Evolutionary conservation across 1,140 invertebrate species (phyloP).

Genomic region (Pinna nobilis): DNA sequence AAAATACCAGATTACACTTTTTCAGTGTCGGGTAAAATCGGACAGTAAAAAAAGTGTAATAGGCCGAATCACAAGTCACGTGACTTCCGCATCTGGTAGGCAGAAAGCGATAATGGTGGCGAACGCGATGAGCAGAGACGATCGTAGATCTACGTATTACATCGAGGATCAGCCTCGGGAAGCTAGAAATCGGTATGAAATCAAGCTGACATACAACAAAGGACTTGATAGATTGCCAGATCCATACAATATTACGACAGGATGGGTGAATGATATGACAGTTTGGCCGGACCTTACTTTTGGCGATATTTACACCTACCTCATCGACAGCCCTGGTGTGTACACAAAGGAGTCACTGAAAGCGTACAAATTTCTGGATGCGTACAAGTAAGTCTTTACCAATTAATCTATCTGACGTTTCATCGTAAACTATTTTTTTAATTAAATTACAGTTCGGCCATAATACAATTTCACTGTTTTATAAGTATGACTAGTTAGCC

Average conservation of each 20-base stretch:
- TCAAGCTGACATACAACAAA: constrained; percentile 11
- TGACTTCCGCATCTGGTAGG: too few relatives aligned
- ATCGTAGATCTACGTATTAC: not conserved
- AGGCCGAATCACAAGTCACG: too few relatives aligned
- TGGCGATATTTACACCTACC: constrained; percentile 17
- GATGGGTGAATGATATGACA: constrained; percentile 2
- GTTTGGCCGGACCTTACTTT: constrained; percentile 17
- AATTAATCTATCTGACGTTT: not conserved
- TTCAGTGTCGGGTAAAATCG: too few relatives aligned
- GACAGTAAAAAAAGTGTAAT: too few relatives aligned
- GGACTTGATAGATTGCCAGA: constrained; percentile 6
- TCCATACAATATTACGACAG: constrained; percentile 2
- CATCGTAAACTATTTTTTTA: not conserved
- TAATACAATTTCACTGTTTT: too few relatives aligned
- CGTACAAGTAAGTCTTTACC: constrained; percentile 16
- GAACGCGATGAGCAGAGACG: too few relatives aligned
- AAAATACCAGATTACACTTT: too few relatives aligned
- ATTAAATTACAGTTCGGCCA: not conserved
- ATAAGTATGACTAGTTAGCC: not conserved
- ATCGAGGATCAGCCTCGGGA: constrained; percentile 6
- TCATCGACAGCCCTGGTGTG: constrained; percentile 11
- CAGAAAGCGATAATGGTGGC: too few relatives aligned
- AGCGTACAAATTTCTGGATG: constrained; percentile 5
- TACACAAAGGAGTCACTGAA: constrained; percentile 14
- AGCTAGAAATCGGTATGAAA: constrained; percentile 7